Base-by-base conservation (phyloP, 2,113 vertebrate genomes). In the Pangasianodon hypophthalmus region DNA sequence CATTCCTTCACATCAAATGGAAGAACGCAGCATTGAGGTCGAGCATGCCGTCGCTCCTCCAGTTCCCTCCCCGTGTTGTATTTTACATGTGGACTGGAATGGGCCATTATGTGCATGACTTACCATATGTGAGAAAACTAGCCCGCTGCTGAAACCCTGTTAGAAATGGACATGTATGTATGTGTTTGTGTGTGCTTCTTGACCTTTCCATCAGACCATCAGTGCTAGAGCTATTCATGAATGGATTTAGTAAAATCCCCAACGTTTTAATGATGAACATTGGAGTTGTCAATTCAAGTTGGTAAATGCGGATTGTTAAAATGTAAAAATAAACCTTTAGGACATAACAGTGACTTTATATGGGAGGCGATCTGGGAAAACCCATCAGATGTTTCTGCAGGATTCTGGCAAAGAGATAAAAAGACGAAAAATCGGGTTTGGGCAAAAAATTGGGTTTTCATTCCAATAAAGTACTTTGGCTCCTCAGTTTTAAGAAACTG, bases 1-100 rank as follows among this genome's bases (percentile, higher is more conserved):
- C 96, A 96, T 97, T 95, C 92, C 93, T 94, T 97, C 97, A 97
- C 96, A 98, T 98, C 97, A 94, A 24, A 95, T 97, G 97, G 97
- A 97, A 96, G 96, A 95, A 92, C 77, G 56, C 96, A 96, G 96
- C 95, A 95, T 94, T 92, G 93, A 95, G 96, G 95, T 95, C 97
- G 96, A 94, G 95, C 95, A 96, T 96, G 96, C 96, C 97, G 95
- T 94, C 92, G 91, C 92, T 92, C 94, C 95, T 97, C 96, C 96
- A 96, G 96, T 95, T 94, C 93, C 89, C 60, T 46, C 32, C 82
- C 29, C 95, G 93, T 96, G 95, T 80, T 58, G 62, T 88, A 85
- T 80, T 62, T 54, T 80, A 82, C 80, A 81, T 88, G 62, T 89
- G 88, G 48, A 81, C 62, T 64, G 58, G 56, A 80, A 32, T 62